Evolutionary conservation across 2,888 invertebrate genomes (phyloP).

Genomic region (Dastarcus helophoroides): DNA sequence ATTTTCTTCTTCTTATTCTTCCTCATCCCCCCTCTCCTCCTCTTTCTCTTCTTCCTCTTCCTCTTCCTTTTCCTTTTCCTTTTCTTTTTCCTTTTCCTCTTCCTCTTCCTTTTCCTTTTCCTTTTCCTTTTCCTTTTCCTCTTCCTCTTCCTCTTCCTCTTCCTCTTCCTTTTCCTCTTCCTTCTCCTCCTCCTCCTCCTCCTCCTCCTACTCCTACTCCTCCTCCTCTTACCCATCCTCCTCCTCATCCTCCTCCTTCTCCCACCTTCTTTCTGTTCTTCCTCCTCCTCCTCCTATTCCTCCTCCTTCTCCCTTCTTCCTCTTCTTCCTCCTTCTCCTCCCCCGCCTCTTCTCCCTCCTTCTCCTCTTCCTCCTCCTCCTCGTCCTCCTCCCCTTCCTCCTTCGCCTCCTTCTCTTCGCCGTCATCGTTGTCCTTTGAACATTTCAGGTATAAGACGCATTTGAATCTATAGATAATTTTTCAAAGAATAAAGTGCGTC

Average conservation of each 20-base stretch:
- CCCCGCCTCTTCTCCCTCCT: not conserved
- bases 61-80: not conserved
- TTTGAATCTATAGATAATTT: no score
- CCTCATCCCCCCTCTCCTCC: not conserved
- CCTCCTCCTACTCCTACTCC: not conserved
- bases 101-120: not conserved
- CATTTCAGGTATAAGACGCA: no score
- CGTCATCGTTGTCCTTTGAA: no score
- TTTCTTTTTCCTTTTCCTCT: not conserved
- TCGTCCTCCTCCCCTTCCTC: not conserved
- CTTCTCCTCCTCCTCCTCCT: constrained; percentile 1
- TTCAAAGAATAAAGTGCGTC: no score
- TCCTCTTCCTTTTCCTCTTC: not conserved
- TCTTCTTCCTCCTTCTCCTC: not conserved
- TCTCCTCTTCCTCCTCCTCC: not conserved
- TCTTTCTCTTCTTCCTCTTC: not conserved
- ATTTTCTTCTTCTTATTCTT: no score
- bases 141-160: not conserved
- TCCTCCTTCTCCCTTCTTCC: not conserved
- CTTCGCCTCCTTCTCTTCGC: not conserved
- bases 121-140: not conserved
- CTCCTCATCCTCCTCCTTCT: not conserved
- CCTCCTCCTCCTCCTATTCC: not conserved
- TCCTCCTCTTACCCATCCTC: not conserved
- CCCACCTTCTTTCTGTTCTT: not conserved